Evolutionary conservation across 2,113 vertebrate species (phyloP), one percentile per base, ranked within the genome.

Genomic region (Sminthopsis crassicaudata): DNA sequence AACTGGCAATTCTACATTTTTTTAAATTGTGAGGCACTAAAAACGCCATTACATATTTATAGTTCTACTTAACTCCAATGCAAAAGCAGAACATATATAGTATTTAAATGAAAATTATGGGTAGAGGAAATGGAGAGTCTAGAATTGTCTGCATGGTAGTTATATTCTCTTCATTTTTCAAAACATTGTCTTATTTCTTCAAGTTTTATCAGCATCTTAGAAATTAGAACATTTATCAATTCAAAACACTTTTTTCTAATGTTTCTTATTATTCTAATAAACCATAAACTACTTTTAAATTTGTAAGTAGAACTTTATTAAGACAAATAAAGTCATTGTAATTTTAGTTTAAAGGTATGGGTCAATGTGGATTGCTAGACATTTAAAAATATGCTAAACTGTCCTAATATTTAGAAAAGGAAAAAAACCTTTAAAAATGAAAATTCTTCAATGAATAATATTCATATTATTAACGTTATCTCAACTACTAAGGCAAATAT

Each of bases 161-260:
- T 52, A 48, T 51, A 36, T 52, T 36, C 46, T 51, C 57, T 76
- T 27, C 22, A 92, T 42, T 25, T 51, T 50, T 6, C 22, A 76
- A 51, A 24, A 22, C 91, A n/a, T 22, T 30, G 50, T 84, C 30
- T 52, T n/a, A 51, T 84, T 92, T 54, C 53, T 48, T 26, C 46
- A 76, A 91, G 14, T 60, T 55, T 42, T 90, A 88, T 84, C 36
- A 48, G 36, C 48, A 51, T 46, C 27, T 89, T 27, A 89, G 3
- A 46, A 90, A 25, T 92, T 6, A 10, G 94, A 90, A 94, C 36
- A 89, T 55, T 92, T 55, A n/a, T 19, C 27, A 89, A 27, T 89
- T 94, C 27, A 54, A 92, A 94, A 54, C 1, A n/a, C 24, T 48
- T 48, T 84, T 52, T 96, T 92, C 89, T 91, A 89, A 67, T 53